phyloP scores from a whole-genome alignment of 2,113 vertebrate species.

The Catharus bicknelli region DNA sequence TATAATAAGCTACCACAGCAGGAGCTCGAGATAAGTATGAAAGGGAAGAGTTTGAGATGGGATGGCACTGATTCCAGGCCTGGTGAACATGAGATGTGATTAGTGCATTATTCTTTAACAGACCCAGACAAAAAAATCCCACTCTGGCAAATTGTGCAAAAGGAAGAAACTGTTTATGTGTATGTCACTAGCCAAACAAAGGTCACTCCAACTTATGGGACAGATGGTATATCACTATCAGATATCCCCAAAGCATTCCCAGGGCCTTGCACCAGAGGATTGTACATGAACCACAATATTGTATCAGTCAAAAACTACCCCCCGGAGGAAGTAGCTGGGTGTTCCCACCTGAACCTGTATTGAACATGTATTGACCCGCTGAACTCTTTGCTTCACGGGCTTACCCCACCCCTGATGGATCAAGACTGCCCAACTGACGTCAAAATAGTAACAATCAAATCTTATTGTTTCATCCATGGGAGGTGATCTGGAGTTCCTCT shows the following conservation, averaged over 20 bases:
- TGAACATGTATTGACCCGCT: background rate
- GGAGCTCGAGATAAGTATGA: background rate
- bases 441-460: background rate
- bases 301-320: background rate
- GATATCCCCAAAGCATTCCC: too few relatives aligned
- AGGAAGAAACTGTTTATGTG: background rate
- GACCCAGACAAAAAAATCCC: background rate
- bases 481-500: background rate
- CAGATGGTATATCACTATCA: background rate
- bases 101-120: background rate
- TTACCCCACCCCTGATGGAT: background rate
- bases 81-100: accelerated
- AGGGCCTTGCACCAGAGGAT: background rate
- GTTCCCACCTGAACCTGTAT: background rate
- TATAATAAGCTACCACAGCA: background rate
- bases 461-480: accelerated
- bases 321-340: too few relatives aligned
- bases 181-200: background rate
- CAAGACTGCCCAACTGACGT: background rate
- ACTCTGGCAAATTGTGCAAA: background rate
- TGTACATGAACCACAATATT: background rate
- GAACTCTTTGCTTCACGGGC: background rate
- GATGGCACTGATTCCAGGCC: background rate
- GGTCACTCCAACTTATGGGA: background rate
- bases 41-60: background rate